A percentile compares a stretch with the other conserved stretches of the same genome.
These are phyloP conservation scores for Drosophila barbarae DNA, from an alignment of 2,888 invertebrate species.

Conservation along the genomic window DNA sequence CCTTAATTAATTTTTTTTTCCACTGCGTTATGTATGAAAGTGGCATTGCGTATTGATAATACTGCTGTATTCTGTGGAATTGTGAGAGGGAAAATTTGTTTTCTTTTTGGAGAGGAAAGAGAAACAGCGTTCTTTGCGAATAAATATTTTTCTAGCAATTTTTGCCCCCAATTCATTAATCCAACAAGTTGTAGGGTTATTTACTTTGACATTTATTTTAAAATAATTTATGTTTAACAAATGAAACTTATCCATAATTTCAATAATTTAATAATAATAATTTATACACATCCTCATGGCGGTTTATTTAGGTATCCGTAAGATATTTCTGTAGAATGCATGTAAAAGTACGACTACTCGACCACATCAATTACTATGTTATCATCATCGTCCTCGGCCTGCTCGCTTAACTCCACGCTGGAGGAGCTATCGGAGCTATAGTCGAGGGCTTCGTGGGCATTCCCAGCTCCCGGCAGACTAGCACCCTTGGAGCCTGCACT, in stretches of 20 bases:
- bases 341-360: conserved; percentile 51
- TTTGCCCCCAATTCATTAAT: not conserved
- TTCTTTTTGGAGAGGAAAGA: not conserved
- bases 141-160: not conserved
- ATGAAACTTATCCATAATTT: not conserved
- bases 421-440: conserved; percentile 73
- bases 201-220: conserved; percentile 22
- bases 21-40: conserved; percentile 30
- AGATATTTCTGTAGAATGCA: conserved; percentile 17
- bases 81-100: not conserved
- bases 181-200: not conserved
- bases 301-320: conserved; percentile 16
- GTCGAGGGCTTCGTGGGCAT: conserved; percentile 44
- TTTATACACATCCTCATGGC: conserved; percentile 39
- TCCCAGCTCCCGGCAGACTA: not conserved
- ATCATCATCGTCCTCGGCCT: conserved; percentile 69
- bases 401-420: conserved; percentile 72
- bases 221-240: conserved; percentile 23
- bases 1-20: conserved; percentile 63
- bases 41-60: conserved; percentile 52
- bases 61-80: conserved; percentile 5
- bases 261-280: conserved; percentile 42
- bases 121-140: not conserved
- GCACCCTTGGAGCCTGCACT: conserved; percentile 14
- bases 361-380: conserved; percentile 78